Evolutionary conservation across 2,797 vertebrate species (phyloP), one percentile per base, ranked within the genome.

Genomic region (Antrozous pallidus): DNA sequence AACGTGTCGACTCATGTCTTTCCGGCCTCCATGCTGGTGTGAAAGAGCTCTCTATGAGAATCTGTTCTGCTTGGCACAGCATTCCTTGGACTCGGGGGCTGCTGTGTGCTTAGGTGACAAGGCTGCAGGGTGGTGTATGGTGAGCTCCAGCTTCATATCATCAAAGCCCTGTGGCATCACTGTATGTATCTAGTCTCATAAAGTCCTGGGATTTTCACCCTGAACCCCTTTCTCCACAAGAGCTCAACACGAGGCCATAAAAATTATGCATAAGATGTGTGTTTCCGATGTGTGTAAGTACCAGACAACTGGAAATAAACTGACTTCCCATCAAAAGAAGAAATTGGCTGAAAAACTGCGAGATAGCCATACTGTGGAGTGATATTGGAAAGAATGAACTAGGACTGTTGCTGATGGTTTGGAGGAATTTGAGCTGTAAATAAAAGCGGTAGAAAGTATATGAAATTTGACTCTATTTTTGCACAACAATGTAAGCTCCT

Each of bases 311-410:
- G 17, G 24, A 95, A 94, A 79, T 70, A 63, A 90, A 58, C 16
- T 31, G 26, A 73, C 67, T 91, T 80, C 28, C 42, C 47, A 75
- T 22, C 0, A 78, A 63, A 65, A 81, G 22, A 82, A 78, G 42
- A 63, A 92, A 85, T 9, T 56, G 38, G 4, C 36, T 92, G 63
- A 90, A 79, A 75, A 79, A 91, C 22, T 81, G 24, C 28, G 31
- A 38, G 73, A 49, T 61, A 81, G 14, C 31, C 11, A 28, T 49
- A 73, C 16, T 2, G 16, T 67, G 54, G 61, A 69, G 93, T 90
- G 36, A 81, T 42, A 85, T 84, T 58, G 91, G 36, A 82, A 91
- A 75, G 75, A 77, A 84, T 70, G 31, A 87, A 63, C 79, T 86
- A 91, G 47, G 83, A n/a, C 22, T 67, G 3, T 91, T 71, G 88